Base-by-base conservation (phyloP, 2,888 invertebrate genomes). In the Zelleria hepariella region DNA sequence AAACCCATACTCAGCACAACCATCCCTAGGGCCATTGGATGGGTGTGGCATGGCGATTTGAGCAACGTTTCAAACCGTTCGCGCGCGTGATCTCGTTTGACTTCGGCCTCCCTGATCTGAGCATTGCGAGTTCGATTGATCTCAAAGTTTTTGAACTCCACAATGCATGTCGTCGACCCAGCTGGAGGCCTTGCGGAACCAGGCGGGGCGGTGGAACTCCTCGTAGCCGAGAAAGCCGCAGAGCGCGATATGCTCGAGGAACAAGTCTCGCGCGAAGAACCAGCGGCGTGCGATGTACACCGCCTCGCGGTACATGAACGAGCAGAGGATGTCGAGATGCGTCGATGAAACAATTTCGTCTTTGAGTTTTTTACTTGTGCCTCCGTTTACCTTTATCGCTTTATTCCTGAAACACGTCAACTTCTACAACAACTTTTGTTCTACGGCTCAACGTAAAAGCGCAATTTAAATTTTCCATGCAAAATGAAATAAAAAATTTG, bases 141-240 rank as follows among this genome's bases (percentile, higher is more conserved):
- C 5, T 65, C 56, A 23, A 62, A 71, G 58, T 74, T 74, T 2
- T 26, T 61, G 32, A 65, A 61, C 59, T 75, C 76, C 2, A 60
- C 49, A 2, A 74, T 62, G 32, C 76, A 76, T 0, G 3, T 68
- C 61, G 52, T 72, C 68, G 3, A 73, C 62, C 75, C 75, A 76
- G 58, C 69, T 71, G 2, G 64, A 55, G 2, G 62, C 64, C 60
- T 75, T 76, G n/a, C 63, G 61, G 58, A 69, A 69, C 73, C 72
- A 73, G 20, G 67, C 51, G 18, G 61, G 62, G 0, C 72, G 66
- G 53, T 62, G 60, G 60, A 72, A 72, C 58, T 72, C 70, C 57
- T 68, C 65, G 58, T 69, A 70, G 2, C 72, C 72, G 24, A 68
- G 57, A 47, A 70, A 20, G 1, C 59, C 61, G 26, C 70, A 72